Base-by-base conservation (phyloP, 2,888 invertebrate species). In the Drosophila acutilabella region DNA sequence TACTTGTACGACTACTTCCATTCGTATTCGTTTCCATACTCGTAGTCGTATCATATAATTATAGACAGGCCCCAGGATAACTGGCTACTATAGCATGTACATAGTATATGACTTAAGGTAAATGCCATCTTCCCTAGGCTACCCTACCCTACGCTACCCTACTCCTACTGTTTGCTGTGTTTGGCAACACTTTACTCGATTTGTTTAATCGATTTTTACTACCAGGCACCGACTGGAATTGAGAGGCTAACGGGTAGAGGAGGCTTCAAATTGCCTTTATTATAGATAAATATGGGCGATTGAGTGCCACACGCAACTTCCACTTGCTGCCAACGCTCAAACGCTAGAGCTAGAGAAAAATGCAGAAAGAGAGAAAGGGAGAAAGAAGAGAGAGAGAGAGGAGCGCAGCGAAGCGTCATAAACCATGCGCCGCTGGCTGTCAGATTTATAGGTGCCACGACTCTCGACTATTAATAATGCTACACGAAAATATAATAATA, bases 151-250 rank as follows among this genome's bases (percentile, higher is more conserved):
- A 30, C 30, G 8, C 30, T 30, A 30, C 30, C 8, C 30, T 30
- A 8, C 30, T 30, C 30, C 30, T 38, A 30, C 30, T 56, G 33
- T 59, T 54, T 26, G 41, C 62, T 26, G 56, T 52, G 38, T 51
- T 41, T 73, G 80, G 72, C 80, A 81, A 81, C 88, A 85, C 80
- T 83, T 88, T 81, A 73, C 82, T 85, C 83, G 88, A 79, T 81
- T 89, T 89, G 89, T 89, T 89, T 89, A 89, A 89, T 89, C 88
- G 88, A 89, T 89, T 89, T 89, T 89, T 86, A 76, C 48, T 64
- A 61, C 61, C 61, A 54, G 77, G 73, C 66, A 41, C 47, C 50
- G 38, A 41, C 6, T n/a, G 54, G 50, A 47, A 50, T 23, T 48
- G 20, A 42, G 33, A 23, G 48, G 56, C 11, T 8, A 8, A 20